phyloP scores from a whole-genome alignment of 1,140 invertebrate species.

The Coptotermes formosanus region DNA sequence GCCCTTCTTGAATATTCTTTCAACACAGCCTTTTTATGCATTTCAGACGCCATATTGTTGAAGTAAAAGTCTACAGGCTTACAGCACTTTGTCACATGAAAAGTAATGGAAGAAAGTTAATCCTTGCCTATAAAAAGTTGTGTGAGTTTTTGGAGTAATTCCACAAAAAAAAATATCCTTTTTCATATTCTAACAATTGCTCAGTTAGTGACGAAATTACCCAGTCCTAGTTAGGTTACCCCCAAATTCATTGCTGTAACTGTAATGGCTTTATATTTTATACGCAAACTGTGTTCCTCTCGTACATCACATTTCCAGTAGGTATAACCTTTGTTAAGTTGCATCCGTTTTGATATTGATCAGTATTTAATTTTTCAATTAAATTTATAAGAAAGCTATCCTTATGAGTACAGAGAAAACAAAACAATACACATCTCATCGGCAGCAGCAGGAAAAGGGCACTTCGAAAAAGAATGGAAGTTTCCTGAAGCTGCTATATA shows the following conservation, averaged over 20 bases:
- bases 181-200: too few species aligned
- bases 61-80: background rate
- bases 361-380: background rate
- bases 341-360: background rate
- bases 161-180: too few species aligned
- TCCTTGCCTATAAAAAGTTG: too few species aligned
- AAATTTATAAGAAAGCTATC: background rate
- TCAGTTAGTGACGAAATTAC: too few species aligned
- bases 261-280: too few species aligned
- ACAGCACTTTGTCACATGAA: background rate
- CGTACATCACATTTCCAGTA: background rate
- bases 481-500: background rate
- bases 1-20: background rate
- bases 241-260: too few species aligned
- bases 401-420: conserved; percentile 6
- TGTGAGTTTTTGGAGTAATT: too few species aligned
- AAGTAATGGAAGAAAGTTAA: background rate
- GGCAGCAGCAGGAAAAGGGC: background rate
- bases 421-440: background rate
- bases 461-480: background rate
- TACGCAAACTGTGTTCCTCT: too few species aligned
- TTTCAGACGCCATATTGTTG: background rate
- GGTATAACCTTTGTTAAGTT: background rate
- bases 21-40: background rate
- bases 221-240: too few species aligned